Evolutionary conservation across 2,113 vertebrate species (phyloP).

Genomic region (Neotoma lepida): DNA sequence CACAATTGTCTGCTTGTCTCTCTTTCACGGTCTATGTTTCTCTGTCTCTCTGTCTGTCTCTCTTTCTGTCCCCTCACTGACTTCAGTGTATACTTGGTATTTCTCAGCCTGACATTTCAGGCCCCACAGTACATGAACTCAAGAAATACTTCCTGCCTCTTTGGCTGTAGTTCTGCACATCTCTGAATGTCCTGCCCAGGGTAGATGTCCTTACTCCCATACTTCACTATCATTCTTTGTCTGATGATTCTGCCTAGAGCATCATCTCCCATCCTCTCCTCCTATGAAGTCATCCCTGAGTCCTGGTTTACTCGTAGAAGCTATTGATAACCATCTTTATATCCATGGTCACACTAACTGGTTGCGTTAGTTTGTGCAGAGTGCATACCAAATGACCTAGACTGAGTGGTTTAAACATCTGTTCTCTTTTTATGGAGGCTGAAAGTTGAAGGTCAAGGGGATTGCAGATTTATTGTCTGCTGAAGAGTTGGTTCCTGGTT

Average conservation of each 20-base stretch:
- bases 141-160: background rate
- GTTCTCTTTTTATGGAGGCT: background rate
- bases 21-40: too few species aligned
- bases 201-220: too few species aligned
- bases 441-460: background rate
- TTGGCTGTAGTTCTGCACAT: background rate
- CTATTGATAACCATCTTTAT: background rate
- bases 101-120: background rate
- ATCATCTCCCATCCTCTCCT: background rate
- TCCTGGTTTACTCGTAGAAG: background rate
- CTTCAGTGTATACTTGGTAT: background rate
- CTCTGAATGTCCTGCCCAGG: background rate
- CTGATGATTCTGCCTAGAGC: background rate
- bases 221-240: background rate
- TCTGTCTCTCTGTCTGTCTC: rapidly evolving
- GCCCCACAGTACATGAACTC: background rate
- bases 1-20: too few species aligned
- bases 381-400: background rate
- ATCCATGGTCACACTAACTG: background rate
- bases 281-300: background rate
- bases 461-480: background rate
- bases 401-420: background rate
- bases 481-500: background rate
- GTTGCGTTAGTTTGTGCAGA: background rate
- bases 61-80: background rate